Evolutionary conservation across 2,888 invertebrate species (phyloP), one percentile per base, ranked within the genome.

Genomic region (Drosophila pseudotalamancana): DNA sequence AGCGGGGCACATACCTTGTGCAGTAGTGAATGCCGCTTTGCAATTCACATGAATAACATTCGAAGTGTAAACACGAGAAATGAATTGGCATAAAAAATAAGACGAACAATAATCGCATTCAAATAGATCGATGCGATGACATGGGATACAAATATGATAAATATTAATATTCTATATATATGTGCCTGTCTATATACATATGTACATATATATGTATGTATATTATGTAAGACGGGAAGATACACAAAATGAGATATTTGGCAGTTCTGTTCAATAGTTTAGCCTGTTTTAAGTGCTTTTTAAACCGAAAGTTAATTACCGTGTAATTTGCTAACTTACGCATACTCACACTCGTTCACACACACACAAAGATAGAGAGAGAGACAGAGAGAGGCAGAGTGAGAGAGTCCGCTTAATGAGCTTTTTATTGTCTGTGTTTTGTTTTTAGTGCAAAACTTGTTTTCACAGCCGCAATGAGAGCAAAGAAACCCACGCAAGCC

Each of bases 41-140:
- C 55, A 49, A 23, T 67, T 55, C 67, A 46, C 51, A 56, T 72
- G 72, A 72, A 71, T 71, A 56, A 56, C 39, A 56, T 16, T 35
- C 16, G 14, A 67, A 45, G 68, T 62, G 71, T 50, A 62, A 71
- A 54, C 34, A 67, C n/a, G 34, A 12, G 11, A 50, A 61, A 18
- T 29, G 23, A 31, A 43, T 42, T 11, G 27, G 4, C 19, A 61
- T 50, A 32, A n/a, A 4, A 42, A 59, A 23, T 8, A 14, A 25
- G n/a, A 57, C 37, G 42, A n/a, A 25, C 37, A 55, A 45, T 31
- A 60, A 61, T 56, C 40, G 11, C 12, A 66, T 53, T 51, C 37
- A 46, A 51, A 62, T 48, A 37, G 40, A 42, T 50, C 40, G 18
- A 48, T 32, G 32, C 42, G 43, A 29, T 11, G 18, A 8, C 8